Conservation (phyloP, 2,113 vertebrate genomes). For the Butorides virescens region DNA sequence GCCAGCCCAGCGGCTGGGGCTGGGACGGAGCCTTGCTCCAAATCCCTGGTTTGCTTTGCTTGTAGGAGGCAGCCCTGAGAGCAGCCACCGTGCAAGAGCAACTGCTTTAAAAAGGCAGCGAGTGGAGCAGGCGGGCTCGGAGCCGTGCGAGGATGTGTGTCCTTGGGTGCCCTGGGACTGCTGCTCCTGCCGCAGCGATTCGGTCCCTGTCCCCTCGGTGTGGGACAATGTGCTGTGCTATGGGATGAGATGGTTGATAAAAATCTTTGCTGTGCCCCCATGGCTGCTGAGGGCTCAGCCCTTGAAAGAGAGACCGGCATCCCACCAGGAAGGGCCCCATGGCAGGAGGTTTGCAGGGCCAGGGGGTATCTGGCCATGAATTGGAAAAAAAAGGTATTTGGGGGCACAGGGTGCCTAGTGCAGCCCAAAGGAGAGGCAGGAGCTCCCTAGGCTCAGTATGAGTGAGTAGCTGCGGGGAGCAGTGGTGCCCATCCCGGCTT, state of each 20-base stretch:
- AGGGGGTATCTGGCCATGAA: background rate
- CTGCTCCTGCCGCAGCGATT: background rate
- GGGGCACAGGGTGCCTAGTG: accelerated
- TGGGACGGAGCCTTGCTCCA: background rate
- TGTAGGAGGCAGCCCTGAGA: background rate
- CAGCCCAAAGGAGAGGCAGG: background rate
- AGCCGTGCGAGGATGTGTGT: background rate
- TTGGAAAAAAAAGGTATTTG: background rate
- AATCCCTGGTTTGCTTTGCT: background rate
- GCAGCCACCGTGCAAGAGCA: accelerated
- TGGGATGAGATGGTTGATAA: background rate
- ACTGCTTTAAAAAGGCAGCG: background rate
- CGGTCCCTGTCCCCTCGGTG: accelerated
- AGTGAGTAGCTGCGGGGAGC: accelerated
- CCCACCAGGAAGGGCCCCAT: accelerated
- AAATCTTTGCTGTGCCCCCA: background rate
- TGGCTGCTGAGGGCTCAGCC: background rate
- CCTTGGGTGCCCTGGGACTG: background rate
- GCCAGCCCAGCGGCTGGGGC: background rate
- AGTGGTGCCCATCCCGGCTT: background rate
- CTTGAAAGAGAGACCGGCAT: background rate
- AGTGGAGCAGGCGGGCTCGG: background rate
- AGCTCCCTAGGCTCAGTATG: background rate
- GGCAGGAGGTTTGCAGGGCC: background rate
- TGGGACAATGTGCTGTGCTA: accelerated